Base-by-base conservation (phyloP, 2,888 invertebrate genomes). In the Cryptocephalus primarius region DNA sequence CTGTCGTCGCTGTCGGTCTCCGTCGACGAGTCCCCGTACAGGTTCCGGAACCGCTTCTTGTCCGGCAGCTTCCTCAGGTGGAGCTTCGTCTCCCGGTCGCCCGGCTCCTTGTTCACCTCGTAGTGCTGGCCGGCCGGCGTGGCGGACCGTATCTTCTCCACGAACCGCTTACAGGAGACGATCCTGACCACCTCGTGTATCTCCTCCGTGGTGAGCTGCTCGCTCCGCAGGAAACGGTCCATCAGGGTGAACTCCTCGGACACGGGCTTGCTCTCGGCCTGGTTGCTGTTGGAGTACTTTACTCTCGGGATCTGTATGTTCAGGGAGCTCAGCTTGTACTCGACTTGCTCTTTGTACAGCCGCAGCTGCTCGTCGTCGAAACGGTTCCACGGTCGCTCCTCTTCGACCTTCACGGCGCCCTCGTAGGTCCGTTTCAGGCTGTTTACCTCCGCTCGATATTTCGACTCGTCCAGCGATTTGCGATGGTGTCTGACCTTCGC, bases 311-410 rank as follows among this genome's bases (percentile, higher is more conserved):
- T 64, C 48, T 62, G 55, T 10, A 65, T 55, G 42, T 59, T 62
- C n/a, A 65, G 50, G 8, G 60, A 59, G 49, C 58, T 63, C 36
- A 65, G 49, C 45, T 65, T 62, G 2, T 58, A 60, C 46, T 65
- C 62, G 8, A 65, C 60, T 50, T 58, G 59, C 13, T 62, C 61
- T 50, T 62, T 63, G 53, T 63, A 63, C 41, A 54, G 56, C 47
- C 62, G 59, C 32, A 65, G 47, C 9, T 52, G 56, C 43, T 57
- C 58, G 47, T 61, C 60, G 8, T 48, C 47, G 11, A 45, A 39
- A 14, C 32, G 39, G 42, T 48, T 54, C 34, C 59, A 49, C 9
- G 60, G 60, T 45, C 57, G 57, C 10, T 59, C 49, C 44, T 62
- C 59, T 36, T 52, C 47, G 45, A 41, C 40, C 40, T 49, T 51